Conservation (phyloP, 2,797 vertebrate species). For the Karalla daura region DNA sequence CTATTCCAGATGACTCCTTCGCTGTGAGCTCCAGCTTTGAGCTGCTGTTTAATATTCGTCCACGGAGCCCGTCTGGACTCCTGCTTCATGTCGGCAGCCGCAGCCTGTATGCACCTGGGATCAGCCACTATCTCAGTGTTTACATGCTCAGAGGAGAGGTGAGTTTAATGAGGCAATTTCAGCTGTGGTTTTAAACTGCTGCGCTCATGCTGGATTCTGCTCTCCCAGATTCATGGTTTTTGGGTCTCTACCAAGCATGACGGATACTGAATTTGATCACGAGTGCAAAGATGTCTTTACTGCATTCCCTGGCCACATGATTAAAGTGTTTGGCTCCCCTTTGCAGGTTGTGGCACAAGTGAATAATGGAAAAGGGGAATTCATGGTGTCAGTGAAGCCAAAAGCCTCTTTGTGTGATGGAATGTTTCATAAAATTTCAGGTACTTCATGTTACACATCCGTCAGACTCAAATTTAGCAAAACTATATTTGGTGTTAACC, state of each 20-base stretch:
- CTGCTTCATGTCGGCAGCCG: slow-evolving; percentile 86
- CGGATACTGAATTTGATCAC: too few species aligned
- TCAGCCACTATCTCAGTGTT: slow-evolving; percentile 82
- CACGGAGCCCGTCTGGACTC: slow-evolving; percentile 84
- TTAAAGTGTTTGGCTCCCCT: slow-evolving; percentile 13
- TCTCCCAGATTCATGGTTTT: not conserved
- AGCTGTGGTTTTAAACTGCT: not conserved
- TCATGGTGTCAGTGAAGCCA: slow-evolving; percentile 85
- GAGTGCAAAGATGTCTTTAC: too few species aligned
- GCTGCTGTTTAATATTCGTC: slow-evolving; percentile 88
- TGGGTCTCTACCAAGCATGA: too few species aligned
- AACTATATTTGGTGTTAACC: not conserved
- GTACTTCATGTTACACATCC: slow-evolving; percentile 63
- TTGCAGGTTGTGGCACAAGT: slow-evolving; percentile 87
- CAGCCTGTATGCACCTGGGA: slow-evolving; percentile 19
- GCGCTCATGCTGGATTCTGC: not conserved
- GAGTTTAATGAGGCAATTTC: not conserved
- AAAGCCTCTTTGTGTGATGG: slow-evolving; percentile 87
- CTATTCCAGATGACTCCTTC: slow-evolving; percentile 85
- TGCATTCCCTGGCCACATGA: not conserved
- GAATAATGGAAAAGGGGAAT: slow-evolving; percentile 84
- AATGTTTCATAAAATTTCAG: slow-evolving; percentile 90
- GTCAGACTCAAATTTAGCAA: too few species aligned
- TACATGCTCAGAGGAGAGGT: slow-evolving; percentile 91
- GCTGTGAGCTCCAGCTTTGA: slow-evolving; percentile 85